Conservation (phyloP, 2,113 vertebrate genomes). For the Semnopithecus entellus region DNA sequence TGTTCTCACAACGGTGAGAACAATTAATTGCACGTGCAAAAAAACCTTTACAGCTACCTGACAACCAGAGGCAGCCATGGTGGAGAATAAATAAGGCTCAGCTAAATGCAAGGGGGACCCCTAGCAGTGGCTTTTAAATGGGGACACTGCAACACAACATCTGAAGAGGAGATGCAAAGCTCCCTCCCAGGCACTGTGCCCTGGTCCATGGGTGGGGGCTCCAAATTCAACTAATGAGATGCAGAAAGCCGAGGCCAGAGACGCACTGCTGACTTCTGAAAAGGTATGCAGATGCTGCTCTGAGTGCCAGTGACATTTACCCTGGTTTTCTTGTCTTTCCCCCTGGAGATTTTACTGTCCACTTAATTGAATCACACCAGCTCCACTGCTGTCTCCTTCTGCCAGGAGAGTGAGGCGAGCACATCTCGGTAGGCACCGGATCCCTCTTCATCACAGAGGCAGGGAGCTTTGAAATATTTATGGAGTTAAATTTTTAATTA, state of each 20-base stretch:
- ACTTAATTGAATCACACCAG: background rate
- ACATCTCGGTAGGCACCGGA: background rate
- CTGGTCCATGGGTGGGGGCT: accelerated
- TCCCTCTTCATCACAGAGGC: slow-evolving; percentile 35
- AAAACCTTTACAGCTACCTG: slow-evolving; percentile 46
- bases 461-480: slow-evolving; percentile 53
- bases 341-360: background rate
- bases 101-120: background rate
- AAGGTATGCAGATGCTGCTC: background rate
- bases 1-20: background rate
- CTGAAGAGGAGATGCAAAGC: background rate
- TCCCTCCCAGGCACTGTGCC: background rate
- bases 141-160: background rate
- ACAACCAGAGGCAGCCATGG: background rate
- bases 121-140: background rate
- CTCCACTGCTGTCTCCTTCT: background rate
- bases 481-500: slow-evolving; percentile 76
- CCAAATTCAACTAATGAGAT: background rate
- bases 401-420: background rate
- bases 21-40: background rate
- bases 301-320: background rate
- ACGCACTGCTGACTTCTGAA: background rate
- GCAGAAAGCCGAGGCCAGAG: background rate
- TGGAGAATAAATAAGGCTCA: background rate
- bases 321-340: background rate